Percentiles rank a stretch among this genome's conserved stretches.
Evolutionary conservation across 2,113 vertebrate species (phyloP).

Genomic region (Cacatua alba): DNA sequence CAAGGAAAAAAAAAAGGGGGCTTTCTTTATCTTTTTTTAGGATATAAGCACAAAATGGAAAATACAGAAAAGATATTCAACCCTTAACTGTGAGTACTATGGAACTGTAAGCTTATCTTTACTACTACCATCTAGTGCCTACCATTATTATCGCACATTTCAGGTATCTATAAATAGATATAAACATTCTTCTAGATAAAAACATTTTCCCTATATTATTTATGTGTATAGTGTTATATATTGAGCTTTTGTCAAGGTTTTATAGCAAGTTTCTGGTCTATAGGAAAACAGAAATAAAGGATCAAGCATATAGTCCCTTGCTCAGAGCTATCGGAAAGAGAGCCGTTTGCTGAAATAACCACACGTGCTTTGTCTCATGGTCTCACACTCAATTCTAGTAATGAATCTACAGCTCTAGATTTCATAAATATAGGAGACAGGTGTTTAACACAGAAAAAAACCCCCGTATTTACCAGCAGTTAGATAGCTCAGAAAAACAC

Average conservation of each 20-base stretch:
- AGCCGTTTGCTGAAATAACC: neutral
- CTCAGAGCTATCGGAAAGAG: neutral
- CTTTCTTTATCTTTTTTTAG: neutral
- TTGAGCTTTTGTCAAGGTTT: neutral
- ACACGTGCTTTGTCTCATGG: neutral
- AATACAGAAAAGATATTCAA: neutral
- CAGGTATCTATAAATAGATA: neutral
- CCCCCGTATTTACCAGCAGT: neutral
- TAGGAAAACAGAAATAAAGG: neutral
- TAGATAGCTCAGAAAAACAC: neutral
- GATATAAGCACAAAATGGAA: neutral
- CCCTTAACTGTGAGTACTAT: neutral
- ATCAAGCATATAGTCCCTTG: neutral
- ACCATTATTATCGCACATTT: neutral
- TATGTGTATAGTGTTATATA: neutral
- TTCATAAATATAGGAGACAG: neutral
- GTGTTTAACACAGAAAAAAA: neutral
- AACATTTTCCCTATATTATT: neutral
- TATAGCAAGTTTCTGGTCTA: neutral
- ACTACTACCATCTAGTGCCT: neutral
- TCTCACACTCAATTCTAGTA: neutral
- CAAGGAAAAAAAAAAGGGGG: neutral
- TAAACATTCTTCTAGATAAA: neutral
- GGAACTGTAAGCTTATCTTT: neutral
- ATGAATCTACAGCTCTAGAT: neutral